phyloP scores from a whole-genome alignment of 2,888 invertebrate genomes.

The Sericinus montela region DNA sequence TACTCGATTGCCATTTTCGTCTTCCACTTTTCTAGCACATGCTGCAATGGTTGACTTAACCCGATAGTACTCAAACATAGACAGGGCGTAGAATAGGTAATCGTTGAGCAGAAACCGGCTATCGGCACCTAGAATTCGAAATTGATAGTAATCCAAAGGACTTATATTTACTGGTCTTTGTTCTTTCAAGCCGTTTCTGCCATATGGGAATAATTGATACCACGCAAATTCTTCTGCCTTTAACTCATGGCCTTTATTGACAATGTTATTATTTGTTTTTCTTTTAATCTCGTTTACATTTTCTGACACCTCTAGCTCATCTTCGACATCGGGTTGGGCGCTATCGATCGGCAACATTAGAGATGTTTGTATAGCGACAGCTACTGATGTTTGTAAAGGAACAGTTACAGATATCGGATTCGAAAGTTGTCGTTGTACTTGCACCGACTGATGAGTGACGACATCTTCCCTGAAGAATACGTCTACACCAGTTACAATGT shows the following conservation, averaged over 20 bases:
- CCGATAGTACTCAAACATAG: slow-evolving; percentile 20
- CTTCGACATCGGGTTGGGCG: slow-evolving; percentile 22
- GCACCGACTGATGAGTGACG: slow-evolving; percentile 20
- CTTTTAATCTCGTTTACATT: slow-evolving; percentile 20
- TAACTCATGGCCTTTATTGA: slow-evolving; percentile 26
- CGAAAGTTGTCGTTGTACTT: slow-evolving; percentile 20
- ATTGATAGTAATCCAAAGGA: slow-evolving; percentile 20
- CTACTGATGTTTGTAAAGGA: slow-evolving; percentile 20
- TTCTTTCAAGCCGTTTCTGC: slow-evolving; percentile 28
- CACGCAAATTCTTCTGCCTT: slow-evolving; percentile 34
- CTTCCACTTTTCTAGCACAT: slow-evolving; percentile 12
- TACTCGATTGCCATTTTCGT: slow-evolving; percentile 10
- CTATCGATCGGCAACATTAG: slow-evolving; percentile 22
- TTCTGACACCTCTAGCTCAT: slow-evolving; percentile 21
- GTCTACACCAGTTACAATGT: slow-evolving; percentile 14
- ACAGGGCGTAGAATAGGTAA: slow-evolving; percentile 17
- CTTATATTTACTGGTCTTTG: slow-evolving; percentile 11
- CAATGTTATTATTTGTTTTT: slow-evolving; percentile 31
- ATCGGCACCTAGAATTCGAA: slow-evolving; percentile 16
- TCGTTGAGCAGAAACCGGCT: slow-evolving; percentile 16
- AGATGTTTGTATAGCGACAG: slow-evolving; percentile 2
- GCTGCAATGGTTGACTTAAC: slow-evolving; percentile 17
- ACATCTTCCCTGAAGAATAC: slow-evolving; percentile 8
- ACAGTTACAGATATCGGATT: slow-evolving; percentile 21
- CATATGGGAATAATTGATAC: slow-evolving; percentile 31